Evolutionary conservation across 2,797 vertebrate species (phyloP).

Genomic region (Alauda arvensis): DNA sequence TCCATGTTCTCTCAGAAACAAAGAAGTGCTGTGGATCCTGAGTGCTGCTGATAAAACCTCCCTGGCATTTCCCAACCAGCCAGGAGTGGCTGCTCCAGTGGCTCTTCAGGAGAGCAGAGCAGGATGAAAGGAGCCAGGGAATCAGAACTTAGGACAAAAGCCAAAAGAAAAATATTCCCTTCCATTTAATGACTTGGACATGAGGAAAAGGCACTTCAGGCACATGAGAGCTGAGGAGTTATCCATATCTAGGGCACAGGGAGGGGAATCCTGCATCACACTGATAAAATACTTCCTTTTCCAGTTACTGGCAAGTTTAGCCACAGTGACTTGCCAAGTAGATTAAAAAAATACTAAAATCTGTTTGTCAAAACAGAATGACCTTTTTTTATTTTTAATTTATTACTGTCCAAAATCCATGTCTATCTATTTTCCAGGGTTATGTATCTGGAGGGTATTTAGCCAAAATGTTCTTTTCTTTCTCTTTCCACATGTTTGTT

Average conservation of each 20-base stretch:
- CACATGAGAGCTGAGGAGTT: neutral
- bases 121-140: neutral
- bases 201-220: neutral
- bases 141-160: neutral
- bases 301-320: neutral
- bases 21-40: neutral
- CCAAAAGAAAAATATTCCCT: neutral
- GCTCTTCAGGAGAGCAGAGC: neutral
- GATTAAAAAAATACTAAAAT: neutral
- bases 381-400: neutral
- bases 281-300: neutral
- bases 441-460: neutral
- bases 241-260: neutral
- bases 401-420: neutral
- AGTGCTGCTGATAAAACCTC: neutral
- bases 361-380: neutral
- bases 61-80: neutral
- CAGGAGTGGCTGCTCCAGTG: neutral
- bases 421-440: neutral
- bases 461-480: neutral
- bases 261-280: neutral
- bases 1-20: neutral
- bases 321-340: neutral
- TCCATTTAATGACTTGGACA: neutral
- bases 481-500: neutral